Evolutionary conservation across 1,140 invertebrate genomes (phyloP).

Genomic region (Ceratina japonica): DNA sequence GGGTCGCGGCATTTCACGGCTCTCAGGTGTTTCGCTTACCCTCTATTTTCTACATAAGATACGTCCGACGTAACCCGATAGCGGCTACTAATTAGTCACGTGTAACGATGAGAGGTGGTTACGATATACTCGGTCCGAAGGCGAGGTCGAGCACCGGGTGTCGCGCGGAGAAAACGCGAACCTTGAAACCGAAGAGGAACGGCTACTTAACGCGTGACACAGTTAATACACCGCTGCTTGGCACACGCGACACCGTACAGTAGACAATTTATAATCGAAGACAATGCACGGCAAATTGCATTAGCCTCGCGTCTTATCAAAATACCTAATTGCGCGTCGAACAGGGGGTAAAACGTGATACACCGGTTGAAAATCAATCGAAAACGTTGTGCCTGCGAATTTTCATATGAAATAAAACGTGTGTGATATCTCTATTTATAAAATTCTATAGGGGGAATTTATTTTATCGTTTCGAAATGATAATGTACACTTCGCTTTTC

Average conservation of each 20-base stretch:
- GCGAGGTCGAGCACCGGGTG: conserved; percentile 11
- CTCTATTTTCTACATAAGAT: neutral
- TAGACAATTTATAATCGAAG: conserved; percentile 2
- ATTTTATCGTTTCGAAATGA: no score
- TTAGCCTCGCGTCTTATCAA: neutral
- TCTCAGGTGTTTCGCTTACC: neutral
- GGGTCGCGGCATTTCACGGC: neutral
- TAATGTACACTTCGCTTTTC: no score
- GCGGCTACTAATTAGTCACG: conserved; percentile 42
- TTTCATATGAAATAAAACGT: no score
- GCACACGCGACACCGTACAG: conserved; percentile 1
- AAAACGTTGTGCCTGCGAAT: no score
- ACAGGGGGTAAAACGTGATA: no score
- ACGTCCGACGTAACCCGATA: conserved; percentile 42
- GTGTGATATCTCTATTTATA: no score
- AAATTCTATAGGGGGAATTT: no score
- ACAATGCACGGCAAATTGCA: neutral
- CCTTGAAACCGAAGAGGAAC: conserved; percentile 21
- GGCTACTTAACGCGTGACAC: conserved; percentile 32
- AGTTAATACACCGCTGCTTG: conserved; percentile 25
- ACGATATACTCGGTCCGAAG: neutral
- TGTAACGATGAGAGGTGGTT: conserved; percentile 25
- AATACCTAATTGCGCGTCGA: no score
- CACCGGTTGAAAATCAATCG: no score
- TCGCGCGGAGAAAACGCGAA: conserved; percentile 18